These are phyloP conservation scores for Antidorcas marsupialis DNA, from an alignment of 2,113 vertebrate species.

Conservation along the genomic window DNA sequence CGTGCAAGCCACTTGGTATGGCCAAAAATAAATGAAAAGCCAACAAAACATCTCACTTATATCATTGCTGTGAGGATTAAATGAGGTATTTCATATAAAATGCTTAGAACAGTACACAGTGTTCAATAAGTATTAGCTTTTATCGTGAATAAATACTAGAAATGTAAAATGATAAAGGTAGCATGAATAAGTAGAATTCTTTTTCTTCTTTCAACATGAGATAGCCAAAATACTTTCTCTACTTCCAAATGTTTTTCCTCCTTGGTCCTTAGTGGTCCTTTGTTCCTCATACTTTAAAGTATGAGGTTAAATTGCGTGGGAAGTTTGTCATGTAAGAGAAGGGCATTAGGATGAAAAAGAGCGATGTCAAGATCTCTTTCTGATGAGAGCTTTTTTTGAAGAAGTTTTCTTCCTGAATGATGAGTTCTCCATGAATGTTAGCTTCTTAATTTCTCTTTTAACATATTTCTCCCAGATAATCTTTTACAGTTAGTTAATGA, in stretches of 20 bases:
- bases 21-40: background rate
- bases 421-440: background rate
- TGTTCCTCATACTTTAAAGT: background rate
- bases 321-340: background rate
- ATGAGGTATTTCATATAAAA: background rate
- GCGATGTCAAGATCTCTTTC: background rate
- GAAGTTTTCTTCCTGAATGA: background rate
- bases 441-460: background rate
- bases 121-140: background rate
- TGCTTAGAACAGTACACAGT: background rate
- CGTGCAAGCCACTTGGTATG: background rate
- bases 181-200: background rate
- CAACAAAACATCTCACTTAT: background rate
- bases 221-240: background rate
- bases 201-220: background rate
- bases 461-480: background rate
- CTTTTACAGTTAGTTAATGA: conserved; percentile 1
- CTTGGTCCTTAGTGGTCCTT: background rate
- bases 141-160: background rate
- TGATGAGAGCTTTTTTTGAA: background rate
- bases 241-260: background rate
- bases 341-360: background rate
- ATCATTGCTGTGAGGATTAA: background rate
- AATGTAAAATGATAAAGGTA: background rate
- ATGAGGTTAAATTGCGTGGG: background rate